Conservation (phyloP, 2,113 vertebrate species). For the Micronycteris hirsuta region DNA sequence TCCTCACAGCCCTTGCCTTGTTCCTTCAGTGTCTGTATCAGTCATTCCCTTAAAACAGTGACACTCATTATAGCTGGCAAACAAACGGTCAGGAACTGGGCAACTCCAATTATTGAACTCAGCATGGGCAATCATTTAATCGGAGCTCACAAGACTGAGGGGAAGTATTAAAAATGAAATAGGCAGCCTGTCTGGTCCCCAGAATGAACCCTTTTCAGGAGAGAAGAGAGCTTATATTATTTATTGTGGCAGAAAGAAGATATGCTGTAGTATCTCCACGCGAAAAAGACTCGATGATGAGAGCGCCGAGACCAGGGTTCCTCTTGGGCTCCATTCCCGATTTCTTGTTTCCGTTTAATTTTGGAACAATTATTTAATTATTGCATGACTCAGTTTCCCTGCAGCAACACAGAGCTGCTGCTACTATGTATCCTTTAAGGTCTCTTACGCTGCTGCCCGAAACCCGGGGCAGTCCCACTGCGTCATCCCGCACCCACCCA, state of each 20-base stretch:
- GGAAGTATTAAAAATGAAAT: constrained; percentile 28
- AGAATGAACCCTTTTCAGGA: constrained; percentile 44
- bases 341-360: not conserved
- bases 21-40: not conserved
- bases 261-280: not conserved
- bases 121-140: constrained; percentile 51
- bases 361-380: not conserved
- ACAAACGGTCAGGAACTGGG: constrained; percentile 47
- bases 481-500: not conserved
- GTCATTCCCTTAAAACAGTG: constrained; percentile 60
- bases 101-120: constrained; percentile 51
- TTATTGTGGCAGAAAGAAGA: constrained; percentile 11
- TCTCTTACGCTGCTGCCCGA: not conserved
- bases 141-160: constrained; percentile 12
- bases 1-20: not conserved
- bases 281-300: not conserved
- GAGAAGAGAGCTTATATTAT: constrained; percentile 48
- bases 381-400: not conserved
- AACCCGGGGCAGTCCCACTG: not conserved
- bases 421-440: not conserved
- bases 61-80: constrained; percentile 52
- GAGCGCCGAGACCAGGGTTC: not conserved
- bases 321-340: not conserved
- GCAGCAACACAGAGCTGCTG: not conserved
- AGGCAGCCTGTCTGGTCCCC: constrained; percentile 36